Evolutionary conservation across 2,113 vertebrate species (phyloP).

Genomic region (Sterna hirundo): DNA sequence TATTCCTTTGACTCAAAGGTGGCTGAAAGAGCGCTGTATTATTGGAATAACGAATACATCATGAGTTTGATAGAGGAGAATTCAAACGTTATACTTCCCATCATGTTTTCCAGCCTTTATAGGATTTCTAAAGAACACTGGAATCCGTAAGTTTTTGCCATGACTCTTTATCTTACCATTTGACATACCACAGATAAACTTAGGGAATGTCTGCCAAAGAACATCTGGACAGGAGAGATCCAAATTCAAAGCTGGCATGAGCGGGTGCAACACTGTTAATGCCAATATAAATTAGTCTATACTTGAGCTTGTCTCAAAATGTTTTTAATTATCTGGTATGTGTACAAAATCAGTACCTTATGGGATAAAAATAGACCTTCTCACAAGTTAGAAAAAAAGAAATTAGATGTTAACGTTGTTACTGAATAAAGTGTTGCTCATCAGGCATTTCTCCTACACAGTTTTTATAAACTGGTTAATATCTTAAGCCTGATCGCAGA

Average conservation of each 20-base stretch:
- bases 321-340: slow-evolving; percentile 26
- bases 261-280: not conserved
- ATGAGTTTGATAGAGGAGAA: slow-evolving; percentile 99
- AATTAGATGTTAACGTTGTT: slow-evolving; percentile 33
- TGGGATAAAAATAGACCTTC: slow-evolving; percentile 21
- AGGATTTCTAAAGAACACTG: slow-evolving; percentile 99
- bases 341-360: slow-evolving; percentile 2
- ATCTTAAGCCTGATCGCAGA: not conserved
- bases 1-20: slow-evolving; percentile 77
- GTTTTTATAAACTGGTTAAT: not conserved
- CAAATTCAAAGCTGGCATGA: not conserved
- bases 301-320: not conserved
- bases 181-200: not conserved
- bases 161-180: not conserved
- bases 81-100: slow-evolving; percentile 98
- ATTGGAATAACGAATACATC: slow-evolving; percentile 99
- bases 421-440: slow-evolving; percentile 18
- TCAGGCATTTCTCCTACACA: not conserved
- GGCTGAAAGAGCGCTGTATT: slow-evolving; percentile 96
- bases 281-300: not conserved
- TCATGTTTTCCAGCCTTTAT: slow-evolving; percentile 99
- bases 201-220: not conserved
- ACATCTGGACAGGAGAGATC: not conserved
- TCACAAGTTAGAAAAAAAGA: not conserved
- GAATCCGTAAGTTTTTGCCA: slow-evolving; percentile 90